Conservation (phyloP, 2,113 vertebrate genomes). For the Xiphophorus couchianus region DNA sequence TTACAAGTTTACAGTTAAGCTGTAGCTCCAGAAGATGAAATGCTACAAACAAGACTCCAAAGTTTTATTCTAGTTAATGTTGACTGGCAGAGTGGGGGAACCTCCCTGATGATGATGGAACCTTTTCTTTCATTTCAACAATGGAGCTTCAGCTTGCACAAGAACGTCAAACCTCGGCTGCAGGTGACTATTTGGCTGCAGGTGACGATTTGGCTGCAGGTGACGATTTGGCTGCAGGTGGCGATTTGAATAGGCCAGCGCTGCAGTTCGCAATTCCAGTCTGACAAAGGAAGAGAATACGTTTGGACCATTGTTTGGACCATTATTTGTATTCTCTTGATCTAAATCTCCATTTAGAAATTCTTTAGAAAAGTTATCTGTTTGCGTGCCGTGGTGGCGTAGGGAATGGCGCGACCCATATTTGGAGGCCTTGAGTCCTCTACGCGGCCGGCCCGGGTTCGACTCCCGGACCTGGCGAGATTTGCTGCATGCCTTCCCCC, state of each 20-base stretch:
- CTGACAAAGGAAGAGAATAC: background rate
- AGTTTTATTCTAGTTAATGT: background rate
- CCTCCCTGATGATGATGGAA: background rate
- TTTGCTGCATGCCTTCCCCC: too few relatives aligned
- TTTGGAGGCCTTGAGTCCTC: too few relatives aligned
- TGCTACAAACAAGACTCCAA: background rate
- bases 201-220: background rate
- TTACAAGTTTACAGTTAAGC: background rate
- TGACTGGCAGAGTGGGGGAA: background rate
- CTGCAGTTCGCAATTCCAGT: background rate
- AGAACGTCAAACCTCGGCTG: too few relatives aligned
- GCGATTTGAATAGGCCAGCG: background rate
- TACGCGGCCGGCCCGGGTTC: too few relatives aligned
- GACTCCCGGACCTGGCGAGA: too few relatives aligned
- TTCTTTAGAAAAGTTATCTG: background rate
- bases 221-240: background rate
- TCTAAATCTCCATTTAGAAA: background rate
- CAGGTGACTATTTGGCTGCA: background rate
- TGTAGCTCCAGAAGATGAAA: background rate
- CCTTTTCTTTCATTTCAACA: background rate
- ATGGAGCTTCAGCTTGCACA: background rate
- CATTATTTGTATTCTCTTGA: background rate
- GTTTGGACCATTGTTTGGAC: background rate
- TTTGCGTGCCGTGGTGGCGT: too few relatives aligned
- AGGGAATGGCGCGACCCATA: too few relatives aligned